Percentiles rank a stretch among this genome's conserved stretches.
Evolutionary conservation across 1,140 invertebrate species (phyloP).

Genomic region (Apocrypta bakeri): DNA sequence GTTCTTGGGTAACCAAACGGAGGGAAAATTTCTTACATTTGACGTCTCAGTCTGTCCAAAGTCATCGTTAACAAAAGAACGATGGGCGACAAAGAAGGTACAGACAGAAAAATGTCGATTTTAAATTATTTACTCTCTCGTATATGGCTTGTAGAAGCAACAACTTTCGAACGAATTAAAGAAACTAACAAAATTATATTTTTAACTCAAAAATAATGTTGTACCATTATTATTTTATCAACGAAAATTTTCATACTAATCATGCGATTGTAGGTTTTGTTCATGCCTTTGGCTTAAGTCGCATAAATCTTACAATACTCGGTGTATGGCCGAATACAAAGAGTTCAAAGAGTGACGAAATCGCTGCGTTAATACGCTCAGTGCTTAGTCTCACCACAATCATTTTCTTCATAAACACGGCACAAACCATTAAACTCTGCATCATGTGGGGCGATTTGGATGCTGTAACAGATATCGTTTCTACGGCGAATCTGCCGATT

Average conservation of each 20-base stretch:
- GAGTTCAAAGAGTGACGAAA: neutral
- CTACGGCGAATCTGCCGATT: neutral
- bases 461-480: neutral
- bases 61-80: neutral
- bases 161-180: neutral
- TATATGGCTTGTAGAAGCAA: neutral
- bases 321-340: neutral
- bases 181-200: neutral
- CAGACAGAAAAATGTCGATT: neutral
- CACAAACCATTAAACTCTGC: neutral
- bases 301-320: neutral
- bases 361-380: neutral
- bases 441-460: slow-evolving; percentile 27
- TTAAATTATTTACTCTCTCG: neutral
- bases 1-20: neutral
- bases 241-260: no score
- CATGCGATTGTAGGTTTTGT: neutral
- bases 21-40: neutral
- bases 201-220: neutral
- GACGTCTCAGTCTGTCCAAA: neutral
- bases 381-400: neutral
- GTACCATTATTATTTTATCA: neutral
- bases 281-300: slow-evolving; percentile 7
- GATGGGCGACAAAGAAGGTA: neutral
- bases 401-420: neutral